Base-by-base conservation (phyloP, 2,113 vertebrate species). In the Orientallactaga bullata region DNA sequence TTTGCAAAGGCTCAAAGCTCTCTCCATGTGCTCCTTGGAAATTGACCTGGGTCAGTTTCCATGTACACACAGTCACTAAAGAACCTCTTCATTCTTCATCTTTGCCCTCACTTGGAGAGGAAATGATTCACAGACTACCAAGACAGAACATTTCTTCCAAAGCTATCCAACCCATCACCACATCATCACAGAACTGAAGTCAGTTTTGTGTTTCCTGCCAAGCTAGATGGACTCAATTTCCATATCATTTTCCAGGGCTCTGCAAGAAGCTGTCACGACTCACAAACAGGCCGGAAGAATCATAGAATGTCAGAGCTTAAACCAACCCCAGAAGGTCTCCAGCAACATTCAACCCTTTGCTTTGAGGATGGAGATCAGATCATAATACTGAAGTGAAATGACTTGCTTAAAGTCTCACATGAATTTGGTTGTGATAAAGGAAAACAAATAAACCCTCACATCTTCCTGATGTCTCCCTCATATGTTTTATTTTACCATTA, bases 81-180 rank as follows among this genome's bases (percentile, higher is more conserved):
- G 69, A 63, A 42, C 72, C 92, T 94, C 55, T 87, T 87, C n/a
- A 9, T 42, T 88, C 73, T 76, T 71, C 39, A 24, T 91, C 85
- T 63, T 83, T 92, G 60, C 24, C 77, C 68, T 95, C 23, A 51
- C 61, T 94, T 26, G 58, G 24, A 78, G 63, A 96, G 82, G 74
- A 96, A 91, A 68, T 93, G 88, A 95, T 95, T 97, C 92, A 95
- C 90, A 96, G 77, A 63, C 88, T 16, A 3, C 26, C n/a, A 32
- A 68, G 76, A 81, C 61, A 81, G 88, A 95, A 10, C 7, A 3
- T 76, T 86, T 88, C 65, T 90, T 94, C 81, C 78, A 74, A 85
- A 89, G 37, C 74, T 42, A 69, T 68, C 60, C 26, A 63, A 81
- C 58, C 87, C n/a, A 35, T 88, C 68, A 26, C 42, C 55, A n/a